Conservation (phyloP, 2,113 vertebrate species). For the Hylia prasina region DNA sequence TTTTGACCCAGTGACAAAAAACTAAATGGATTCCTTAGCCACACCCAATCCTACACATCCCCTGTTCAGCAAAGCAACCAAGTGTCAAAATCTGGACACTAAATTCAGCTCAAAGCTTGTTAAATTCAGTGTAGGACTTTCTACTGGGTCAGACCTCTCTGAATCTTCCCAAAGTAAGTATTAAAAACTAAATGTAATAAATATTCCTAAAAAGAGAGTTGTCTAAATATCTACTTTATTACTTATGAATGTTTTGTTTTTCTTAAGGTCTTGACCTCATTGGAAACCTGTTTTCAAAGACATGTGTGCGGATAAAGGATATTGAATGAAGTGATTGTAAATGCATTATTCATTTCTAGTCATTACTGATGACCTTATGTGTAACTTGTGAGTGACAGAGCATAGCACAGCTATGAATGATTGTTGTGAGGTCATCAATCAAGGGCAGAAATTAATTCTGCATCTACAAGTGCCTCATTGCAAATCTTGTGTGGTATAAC, state of each 20-base stretch:
- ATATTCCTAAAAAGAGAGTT: background rate
- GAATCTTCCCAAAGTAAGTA: background rate
- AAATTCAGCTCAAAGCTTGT: background rate
- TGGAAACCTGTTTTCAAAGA: background rate
- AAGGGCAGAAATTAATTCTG: background rate
- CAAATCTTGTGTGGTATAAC: background rate
- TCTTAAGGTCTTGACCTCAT: background rate
- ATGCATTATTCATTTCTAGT: conserved; percentile 19
- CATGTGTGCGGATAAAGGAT: background rate
- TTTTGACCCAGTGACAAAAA: background rate
- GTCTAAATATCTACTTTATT: background rate
- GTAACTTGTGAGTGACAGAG: background rate
- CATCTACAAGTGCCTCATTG: background rate
- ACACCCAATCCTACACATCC: background rate
- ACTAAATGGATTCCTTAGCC: background rate
- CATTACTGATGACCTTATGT: background rate
- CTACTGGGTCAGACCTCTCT: background rate
- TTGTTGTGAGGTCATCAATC: background rate
- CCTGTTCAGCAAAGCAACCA: background rate
- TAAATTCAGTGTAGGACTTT: background rate
- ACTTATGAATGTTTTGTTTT: background rate
- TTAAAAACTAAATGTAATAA: background rate
- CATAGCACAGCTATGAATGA: background rate
- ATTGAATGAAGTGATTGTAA: background rate
- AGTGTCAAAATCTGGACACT: background rate